Percentiles rank a stretch among this genome's conserved stretches.
Conservation (phyloP, 92 coral and sea anemone genomes). For the Palythoa grandiflora region DNA sequence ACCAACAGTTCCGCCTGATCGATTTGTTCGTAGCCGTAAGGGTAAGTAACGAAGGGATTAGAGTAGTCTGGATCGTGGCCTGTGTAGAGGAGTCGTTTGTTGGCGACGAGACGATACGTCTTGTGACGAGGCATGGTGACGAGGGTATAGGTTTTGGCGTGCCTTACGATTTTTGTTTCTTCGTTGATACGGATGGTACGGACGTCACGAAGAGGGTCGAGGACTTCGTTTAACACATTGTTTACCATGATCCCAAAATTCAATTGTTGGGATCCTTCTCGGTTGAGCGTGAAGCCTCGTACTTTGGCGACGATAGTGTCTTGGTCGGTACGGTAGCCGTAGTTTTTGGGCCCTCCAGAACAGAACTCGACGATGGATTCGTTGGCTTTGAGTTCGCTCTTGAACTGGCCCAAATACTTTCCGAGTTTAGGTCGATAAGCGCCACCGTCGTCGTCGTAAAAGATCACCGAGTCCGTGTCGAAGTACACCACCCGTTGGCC, state of each 20-base stretch:
- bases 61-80: too few species aligned
- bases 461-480: neutral
- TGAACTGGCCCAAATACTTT: neutral
- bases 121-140: neutral
- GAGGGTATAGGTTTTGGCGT: neutral
- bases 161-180: neutral
- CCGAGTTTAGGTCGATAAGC: neutral
- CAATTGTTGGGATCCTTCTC: too few species aligned
- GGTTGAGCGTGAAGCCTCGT: neutral
- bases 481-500: neutral
- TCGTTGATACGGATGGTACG: neutral
- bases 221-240: neutral
- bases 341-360: neutral
- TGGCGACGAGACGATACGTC: too few species aligned
- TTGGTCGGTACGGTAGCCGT: neutral
- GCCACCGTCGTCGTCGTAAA: neutral
- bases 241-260: neutral
- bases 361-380: neutral
- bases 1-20: too few species aligned
- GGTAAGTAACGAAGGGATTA: too few species aligned
- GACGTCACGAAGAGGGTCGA: neutral
- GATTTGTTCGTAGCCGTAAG: too few species aligned
- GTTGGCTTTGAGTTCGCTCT: neutral
- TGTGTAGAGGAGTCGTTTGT: too few species aligned
- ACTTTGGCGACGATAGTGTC: neutral